Evolutionary conservation across 23 tunicate species (phyloP), one percentile per base, ranked within the genome.

Genomic region (Halocynthia aurantium): DNA sequence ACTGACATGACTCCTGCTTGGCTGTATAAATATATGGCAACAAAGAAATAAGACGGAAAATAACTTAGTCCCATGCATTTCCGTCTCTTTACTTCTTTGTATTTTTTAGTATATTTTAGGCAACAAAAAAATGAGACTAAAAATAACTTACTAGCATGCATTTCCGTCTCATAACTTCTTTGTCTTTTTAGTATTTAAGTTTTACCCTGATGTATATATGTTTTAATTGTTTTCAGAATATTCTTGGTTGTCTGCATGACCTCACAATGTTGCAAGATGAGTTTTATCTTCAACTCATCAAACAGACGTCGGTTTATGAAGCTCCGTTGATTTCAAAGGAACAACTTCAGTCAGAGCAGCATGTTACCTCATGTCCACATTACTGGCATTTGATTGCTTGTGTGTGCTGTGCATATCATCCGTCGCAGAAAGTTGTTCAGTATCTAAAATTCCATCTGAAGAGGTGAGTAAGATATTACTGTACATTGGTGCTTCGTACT

Each of bases 331-430:
- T 84, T 44, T 70, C 97, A 6, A 84, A 81, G 55, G 90, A 91
- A 70, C 86, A 91, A 60, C 73, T 86, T 84, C 84, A 89, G 49
- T 89, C 89, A 0, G 91, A 91, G 53, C 91, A 77, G 58, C 97
- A 91, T 60, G 97, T 85, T 8, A 91, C 97, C 6, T 55, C 85
- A 5, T 91, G 97, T 55, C 91, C 91, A 10, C 97, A 91, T 63
- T 91, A 91, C 84, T 91, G 97, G 97, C 97, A 91, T 61, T 81
- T 91, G 17, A 85, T 91, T 6, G 97, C 97, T 10, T 91, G 97
- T 71, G 85, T 91, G 97, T 91, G 97, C 77, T 85, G 97, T 64
- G 97, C 91, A 0, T 91, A 91, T 52, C 82, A 91, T 62, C 97
- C 97, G 11, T 91, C 97, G 7, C 51, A 91, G 7, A 89, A 84